Base-by-base conservation (phyloP, 2,888 invertebrate genomes). In the Balanococcus diminutus region DNA sequence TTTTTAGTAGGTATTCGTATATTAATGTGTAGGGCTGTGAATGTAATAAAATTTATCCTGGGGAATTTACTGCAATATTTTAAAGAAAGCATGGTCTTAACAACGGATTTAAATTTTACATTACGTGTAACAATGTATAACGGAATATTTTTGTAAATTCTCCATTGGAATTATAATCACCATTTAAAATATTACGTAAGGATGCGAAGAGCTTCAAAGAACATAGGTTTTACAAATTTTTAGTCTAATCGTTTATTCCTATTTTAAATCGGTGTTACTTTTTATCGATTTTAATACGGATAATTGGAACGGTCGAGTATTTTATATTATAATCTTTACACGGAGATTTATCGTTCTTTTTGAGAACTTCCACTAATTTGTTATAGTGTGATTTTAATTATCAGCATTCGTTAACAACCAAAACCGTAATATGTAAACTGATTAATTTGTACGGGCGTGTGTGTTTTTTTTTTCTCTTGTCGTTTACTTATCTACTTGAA, bases 1-100 rank as follows among this genome's bases (percentile, higher is more conserved):
- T 75, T 32, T 75, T 75, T 31, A 32, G 32, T 32, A 31, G 75
- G 75, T 31, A 67, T 22, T 67, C 28, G n/a, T n/a, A n/a, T n/a
- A 25, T 32, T 75, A 25, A 75, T 32, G 32, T 75, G 75, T 75
- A 75, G 75, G 75, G 75, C 75, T 75, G 75, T 75, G 75, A 75
- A 32, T 32, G 31, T 32, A n/a, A n/a, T n/a, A 32, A 32, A 75
- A 22, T 14, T 67, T 28, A 67, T 28, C 28, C 28, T 11, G 4
- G 25, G 9, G 25, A 67, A 25, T 67, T 67, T 61, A 61, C 61
- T 9, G n/a, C n/a, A n/a, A n/a, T n/a, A n/a, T n/a, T n/a, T n/a
- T n/a, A n/a, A n/a, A n/a, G n/a, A n/a, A n/a, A n/a, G n/a, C n/a
- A n/a, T n/a, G n/a, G n/a, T n/a, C n/a, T n/a, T n/a, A 36, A 36